Evolutionary conservation across 2,888 invertebrate species (phyloP), one percentile per base, ranked within the genome.

Genomic region (Nymphalis polychloros): DNA sequence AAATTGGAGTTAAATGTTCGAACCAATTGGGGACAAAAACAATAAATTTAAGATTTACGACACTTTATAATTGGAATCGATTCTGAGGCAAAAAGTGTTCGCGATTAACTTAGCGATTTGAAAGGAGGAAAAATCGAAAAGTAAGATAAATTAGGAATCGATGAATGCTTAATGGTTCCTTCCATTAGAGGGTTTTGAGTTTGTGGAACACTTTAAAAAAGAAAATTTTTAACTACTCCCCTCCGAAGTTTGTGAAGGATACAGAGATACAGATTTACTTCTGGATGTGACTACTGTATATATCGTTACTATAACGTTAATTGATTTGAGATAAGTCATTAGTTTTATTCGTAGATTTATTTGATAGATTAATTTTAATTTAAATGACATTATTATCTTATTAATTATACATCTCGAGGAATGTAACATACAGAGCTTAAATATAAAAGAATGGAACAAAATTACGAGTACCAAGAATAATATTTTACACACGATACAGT

Each of bases 71-170:
- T 87, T 82, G 77, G 75, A 80, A 80, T 83, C 82, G 84, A 84
- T 84, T 81, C 77, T 80, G 77, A 80, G 79, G 82, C 73, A 83
- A 84, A 83, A 82, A 78, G 77, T 79, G 48, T 67, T 68, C 59
- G 63, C 79, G 78, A 83, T 83, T 80, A 85, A 84, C 80, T 88
- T 84, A 78, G 76, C 83, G 84, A 84, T 86, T 85, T 80, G 76
- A 79, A 85, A 84, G 82, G 84, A 85, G 84, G 86, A 86, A 87
- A 88, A 89, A 89, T 89, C 85, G 84, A 85, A 83, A 85, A 85
- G 84, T 83, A 87, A 88, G 85, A 90, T 88, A 89, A 90, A 91
- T 91, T 90, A 87, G 84, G 81, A 86, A 88, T 89, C 90, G 86
- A 91, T 89, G 89, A 88, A 88, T 90, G 86, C 83, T 84, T 92